Base-by-base conservation (phyloP, 1,140 invertebrate species). In the Bombus haemorrhoidalis region DNA sequence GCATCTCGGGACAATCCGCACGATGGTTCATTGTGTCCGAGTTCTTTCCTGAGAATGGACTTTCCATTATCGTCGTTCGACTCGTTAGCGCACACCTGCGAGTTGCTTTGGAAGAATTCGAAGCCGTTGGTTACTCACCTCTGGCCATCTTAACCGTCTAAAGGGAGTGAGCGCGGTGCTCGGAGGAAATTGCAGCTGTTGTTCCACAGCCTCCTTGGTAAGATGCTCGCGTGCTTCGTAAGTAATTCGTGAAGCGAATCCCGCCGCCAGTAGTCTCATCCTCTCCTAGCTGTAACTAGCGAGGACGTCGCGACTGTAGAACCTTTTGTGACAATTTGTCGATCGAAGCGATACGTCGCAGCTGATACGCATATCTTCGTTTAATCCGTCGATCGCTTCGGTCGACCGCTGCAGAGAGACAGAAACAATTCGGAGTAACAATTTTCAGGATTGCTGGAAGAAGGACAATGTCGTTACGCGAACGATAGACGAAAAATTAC, bases 191-290 rank as follows among this genome's bases (percentile, higher is more conserved):
- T 83, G 82, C 73, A 79, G 79, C 81, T 47, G 78, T 76, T 88
- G 86, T 13, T 32, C 25, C 34, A 10, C 37, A 41, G 77, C 47
- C 43, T 76, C 71, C 81, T 92, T 89, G 64, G 85, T 87, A 93
- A 79, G 85, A 88, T 86, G 32, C 81, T 92, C 92, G 91, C 92
- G 93, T 92, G 77, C 87, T 85, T 87, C 87, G 75, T 91, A 92
- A 92, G 91, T 92, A 92, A 92, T 92, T 93, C 91, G 91, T 91
- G 92, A 87, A 91, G 87, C 87, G 92, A 93, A 93, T 93, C 88
- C 37, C 81, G 85, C 69, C 77, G 87, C n/a, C n/a, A n/a, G n/a
- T n/a, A n/a, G 84, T 86, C 86, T 86, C 84, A 80, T 91, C 84
- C 84, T 87, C 87, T 87, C 87, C 12, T 47, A 47, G 15, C 15